These are phyloP conservation scores for Sorex araneus DNA, from an alignment of 2,113 vertebrate species.

Conservation along the genomic window DNA sequence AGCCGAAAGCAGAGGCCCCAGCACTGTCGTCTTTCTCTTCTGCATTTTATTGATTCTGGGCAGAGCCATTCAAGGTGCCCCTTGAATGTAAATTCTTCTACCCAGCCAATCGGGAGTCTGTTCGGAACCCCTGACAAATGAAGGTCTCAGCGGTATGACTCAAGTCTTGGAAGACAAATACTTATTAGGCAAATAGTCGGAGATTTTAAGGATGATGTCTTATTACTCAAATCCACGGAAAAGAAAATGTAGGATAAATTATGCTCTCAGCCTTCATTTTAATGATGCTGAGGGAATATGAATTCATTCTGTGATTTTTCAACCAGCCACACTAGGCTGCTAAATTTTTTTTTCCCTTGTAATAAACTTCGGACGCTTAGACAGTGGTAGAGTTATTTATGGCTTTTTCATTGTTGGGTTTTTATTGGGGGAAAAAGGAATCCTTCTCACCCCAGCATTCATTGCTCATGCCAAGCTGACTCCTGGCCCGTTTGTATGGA, in stretches of 20 bases:
- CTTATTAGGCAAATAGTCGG: slow-evolving; percentile 20
- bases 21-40: not conserved
- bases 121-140: not conserved
- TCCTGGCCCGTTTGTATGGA: not conserved
- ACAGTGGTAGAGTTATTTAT: slow-evolving; percentile 45
- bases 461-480: not conserved
- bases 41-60: not conserved
- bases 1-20: accelerated
- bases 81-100: not conserved
- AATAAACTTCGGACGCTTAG: slow-evolving; percentile 26
- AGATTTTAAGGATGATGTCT: slow-evolving; percentile 7
- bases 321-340: not conserved
- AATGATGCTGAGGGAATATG: not conserved
- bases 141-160: not conserved
- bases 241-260: not conserved
- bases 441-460: not conserved
- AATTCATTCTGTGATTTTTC: slow-evolving; percentile 21
- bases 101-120: not conserved
- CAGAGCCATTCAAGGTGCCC: not conserved
- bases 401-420: not conserved
- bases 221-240: not conserved
- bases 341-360: not conserved
- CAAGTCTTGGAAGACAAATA: not conserved
- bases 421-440: slow-evolving; percentile 15
- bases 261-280: not conserved